Percentiles rank a stretch among this genome's conserved stretches.
These are phyloP conservation scores for Mormyrus proboscirostris DNA, from an alignment of 2,797 vertebrate genomes.

Conservation along the genomic window DNA sequence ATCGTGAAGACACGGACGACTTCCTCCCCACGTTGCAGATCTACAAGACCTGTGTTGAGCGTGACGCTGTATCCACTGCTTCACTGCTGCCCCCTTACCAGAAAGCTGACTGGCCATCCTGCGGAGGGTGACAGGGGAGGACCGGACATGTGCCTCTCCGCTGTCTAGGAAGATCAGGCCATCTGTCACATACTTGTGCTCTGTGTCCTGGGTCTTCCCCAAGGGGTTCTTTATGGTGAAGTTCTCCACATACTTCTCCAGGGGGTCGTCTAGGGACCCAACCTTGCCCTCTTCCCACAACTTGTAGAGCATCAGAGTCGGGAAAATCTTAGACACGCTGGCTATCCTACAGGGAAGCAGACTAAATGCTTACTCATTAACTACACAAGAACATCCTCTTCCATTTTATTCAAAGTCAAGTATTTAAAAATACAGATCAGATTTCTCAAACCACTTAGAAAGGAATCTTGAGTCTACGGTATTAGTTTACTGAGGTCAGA, in stretches of 20 bases:
- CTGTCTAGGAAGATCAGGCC: constrained; percentile 74
- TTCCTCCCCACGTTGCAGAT: background rate
- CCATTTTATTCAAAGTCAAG: background rate
- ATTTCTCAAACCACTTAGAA: background rate
- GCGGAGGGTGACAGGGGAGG: constrained; percentile 79
- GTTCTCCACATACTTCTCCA: constrained; percentile 80
- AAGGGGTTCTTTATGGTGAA: constrained; percentile 88
- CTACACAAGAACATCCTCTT: background rate
- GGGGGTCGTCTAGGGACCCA: constrained; percentile 79
- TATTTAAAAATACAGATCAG: background rate
- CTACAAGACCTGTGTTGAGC: background rate
- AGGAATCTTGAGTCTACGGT: background rate
- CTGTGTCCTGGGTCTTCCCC: constrained; percentile 62
- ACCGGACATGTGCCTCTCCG: constrained; percentile 63
- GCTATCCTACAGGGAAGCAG: constrained; percentile 67
- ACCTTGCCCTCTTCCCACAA: constrained; percentile 90
- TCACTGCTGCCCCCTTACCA: constrained; percentile 54
- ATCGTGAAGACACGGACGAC: no score
- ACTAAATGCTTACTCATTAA: background rate
- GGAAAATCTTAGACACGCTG: constrained; percentile 91
- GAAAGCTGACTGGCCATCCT: constrained; percentile 95
- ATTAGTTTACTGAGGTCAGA: background rate
- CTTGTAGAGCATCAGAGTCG: constrained; percentile 84
- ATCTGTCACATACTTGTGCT: constrained; percentile 65
- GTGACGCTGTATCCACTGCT: background rate